Evolutionary conservation across 2,888 invertebrate genomes (phyloP).

Genomic region (Rhimphoctona megacephalus): DNA sequence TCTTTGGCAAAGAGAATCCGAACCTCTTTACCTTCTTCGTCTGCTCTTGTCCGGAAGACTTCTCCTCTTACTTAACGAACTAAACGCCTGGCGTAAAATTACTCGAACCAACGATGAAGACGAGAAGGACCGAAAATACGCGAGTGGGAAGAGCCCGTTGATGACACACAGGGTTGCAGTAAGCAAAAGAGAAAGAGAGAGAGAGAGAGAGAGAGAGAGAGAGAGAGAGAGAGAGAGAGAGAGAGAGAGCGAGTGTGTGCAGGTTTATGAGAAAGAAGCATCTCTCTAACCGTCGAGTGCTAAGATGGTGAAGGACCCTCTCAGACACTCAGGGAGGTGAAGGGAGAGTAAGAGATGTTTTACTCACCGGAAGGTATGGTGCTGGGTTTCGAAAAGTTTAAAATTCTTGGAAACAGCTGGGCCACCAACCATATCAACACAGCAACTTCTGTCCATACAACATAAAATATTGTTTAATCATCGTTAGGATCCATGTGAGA

Average conservation of each 20-base stretch:
- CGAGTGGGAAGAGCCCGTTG: constrained; percentile 22
- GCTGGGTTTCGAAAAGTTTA: constrained; percentile 36
- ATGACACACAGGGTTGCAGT: constrained; percentile 18
- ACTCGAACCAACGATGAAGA: constrained; percentile 51
- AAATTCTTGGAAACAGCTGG: not conserved
- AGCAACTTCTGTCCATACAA: constrained; percentile 9
- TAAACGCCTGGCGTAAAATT: constrained; percentile 58
- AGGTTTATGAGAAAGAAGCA: constrained; percentile 37
- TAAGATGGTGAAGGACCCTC: constrained; percentile 51
- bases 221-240: constrained; percentile 4
- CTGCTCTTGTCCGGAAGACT: constrained; percentile 4
- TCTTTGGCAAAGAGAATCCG: constrained; percentile 26
- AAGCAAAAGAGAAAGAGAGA: constrained; percentile 2
- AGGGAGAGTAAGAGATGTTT: constrained; percentile 15
- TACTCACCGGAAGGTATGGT: constrained; percentile 29
- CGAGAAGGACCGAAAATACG: constrained; percentile 17
- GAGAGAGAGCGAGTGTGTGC: not conserved
- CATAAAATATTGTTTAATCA: not conserved
- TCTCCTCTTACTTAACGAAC: constrained; percentile 58
- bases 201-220: constrained; percentile 1
- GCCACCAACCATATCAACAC: constrained; percentile 11
- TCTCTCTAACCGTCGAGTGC: constrained; percentile 29
- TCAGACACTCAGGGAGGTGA: constrained; percentile 39
- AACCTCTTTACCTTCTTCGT: constrained; percentile 40
- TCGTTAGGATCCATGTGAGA: not conserved